These are phyloP conservation scores for Drosophila longiperda DNA, from an alignment of 2,888 invertebrate species.

Conservation along the genomic window DNA sequence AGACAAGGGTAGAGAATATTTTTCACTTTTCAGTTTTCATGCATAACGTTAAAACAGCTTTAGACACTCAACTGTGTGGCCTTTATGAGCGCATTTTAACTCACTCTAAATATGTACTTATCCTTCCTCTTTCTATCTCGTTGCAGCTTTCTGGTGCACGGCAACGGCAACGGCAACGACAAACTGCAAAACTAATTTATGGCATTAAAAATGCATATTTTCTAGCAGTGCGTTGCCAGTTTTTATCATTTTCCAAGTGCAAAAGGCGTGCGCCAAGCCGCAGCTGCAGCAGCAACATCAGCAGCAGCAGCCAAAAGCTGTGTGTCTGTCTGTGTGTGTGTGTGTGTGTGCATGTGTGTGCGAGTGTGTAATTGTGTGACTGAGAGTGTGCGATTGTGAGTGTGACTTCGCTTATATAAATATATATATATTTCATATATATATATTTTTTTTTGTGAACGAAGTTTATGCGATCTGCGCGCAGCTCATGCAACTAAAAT, in stretches of 20 bases:
- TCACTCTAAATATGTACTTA: slow-evolving; percentile 30
- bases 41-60: slow-evolving; percentile 59
- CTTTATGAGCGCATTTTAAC: slow-evolving; percentile 33
- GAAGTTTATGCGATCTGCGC: slow-evolving; percentile 55
- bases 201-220: slow-evolving; percentile 81
- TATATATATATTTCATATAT: background rate
- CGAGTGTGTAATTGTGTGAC: slow-evolving; percentile 12
- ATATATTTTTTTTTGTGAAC: slow-evolving; percentile 15
- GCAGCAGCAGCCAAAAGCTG: slow-evolving; percentile 30
- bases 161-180: slow-evolving; percentile 33
- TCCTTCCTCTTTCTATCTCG: slow-evolving; percentile 34
- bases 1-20: slow-evolving; percentile 4
- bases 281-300: slow-evolving; percentile 9
- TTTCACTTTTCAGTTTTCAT: slow-evolving; percentile 50
- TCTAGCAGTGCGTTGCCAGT: slow-evolving; percentile 76
- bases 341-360: slow-evolving; percentile 24
- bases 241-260: slow-evolving; percentile 76
- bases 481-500: slow-evolving; percentile 67
- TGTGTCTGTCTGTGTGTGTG: slow-evolving; percentile 33
- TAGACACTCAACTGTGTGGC: slow-evolving; percentile 56
- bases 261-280: slow-evolving; percentile 28
- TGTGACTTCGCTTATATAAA: slow-evolving; percentile 15
- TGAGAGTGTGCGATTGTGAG: slow-evolving; percentile 8
- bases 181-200: slow-evolving; percentile 78
- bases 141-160: slow-evolving; percentile 57